Conservation (phyloP, 1,140 invertebrate genomes). For the Bombus turneri region DNA sequence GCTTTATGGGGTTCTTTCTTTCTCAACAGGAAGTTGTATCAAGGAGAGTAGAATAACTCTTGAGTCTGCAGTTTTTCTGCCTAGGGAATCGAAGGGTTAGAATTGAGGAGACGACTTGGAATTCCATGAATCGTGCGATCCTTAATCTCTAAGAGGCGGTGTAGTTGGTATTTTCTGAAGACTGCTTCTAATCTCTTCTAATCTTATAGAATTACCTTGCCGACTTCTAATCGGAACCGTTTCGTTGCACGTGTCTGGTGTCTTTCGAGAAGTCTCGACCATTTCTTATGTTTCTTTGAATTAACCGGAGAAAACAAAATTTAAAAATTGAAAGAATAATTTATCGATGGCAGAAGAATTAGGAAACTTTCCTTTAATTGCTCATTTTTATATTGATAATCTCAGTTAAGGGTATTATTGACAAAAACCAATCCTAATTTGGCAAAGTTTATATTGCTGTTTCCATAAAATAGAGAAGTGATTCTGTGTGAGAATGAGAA, state of each 20-base stretch:
- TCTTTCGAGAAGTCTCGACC: background rate
- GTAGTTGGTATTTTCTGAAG: background rate
- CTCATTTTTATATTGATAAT: no score
- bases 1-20: background rate
- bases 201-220: background rate
- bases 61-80: background rate
- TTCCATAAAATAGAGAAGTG: no score
- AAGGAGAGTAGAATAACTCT: background rate
- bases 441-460: no score
- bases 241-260: background rate
- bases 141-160: background rate
- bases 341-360: no score
- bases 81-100: background rate
- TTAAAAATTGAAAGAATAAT: background rate
- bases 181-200: background rate
- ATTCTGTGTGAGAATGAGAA: no score
- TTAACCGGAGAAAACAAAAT: background rate
- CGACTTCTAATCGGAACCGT: background rate
- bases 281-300: background rate
- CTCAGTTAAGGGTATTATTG: no score
- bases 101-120: background rate
- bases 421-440: no score
- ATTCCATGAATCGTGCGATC: conserved; percentile 6
- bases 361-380: no score
- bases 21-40: background rate